Evolutionary conservation across 2,888 invertebrate species (phyloP), one percentile per base, ranked within the genome.

Genomic region (Itoplectis maculator): DNA sequence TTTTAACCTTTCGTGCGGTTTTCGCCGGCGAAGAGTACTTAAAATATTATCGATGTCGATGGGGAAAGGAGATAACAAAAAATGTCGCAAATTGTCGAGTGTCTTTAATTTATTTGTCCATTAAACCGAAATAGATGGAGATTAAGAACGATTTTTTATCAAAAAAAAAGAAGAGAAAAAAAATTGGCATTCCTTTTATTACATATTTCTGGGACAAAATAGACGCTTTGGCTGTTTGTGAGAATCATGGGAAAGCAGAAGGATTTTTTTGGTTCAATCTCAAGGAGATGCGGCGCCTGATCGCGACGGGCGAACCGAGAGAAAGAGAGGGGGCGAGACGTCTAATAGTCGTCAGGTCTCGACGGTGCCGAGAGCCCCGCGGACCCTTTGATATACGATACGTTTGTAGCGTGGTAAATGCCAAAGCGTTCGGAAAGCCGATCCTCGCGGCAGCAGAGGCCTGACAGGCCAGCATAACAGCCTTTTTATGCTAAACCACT

Each of bases 371-470:
- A 11, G 56, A 72, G 65, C 61, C 56, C 35, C 35, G n/a, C 74
- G 79, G 74, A 88, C 76, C 88, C 90, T 90, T 90, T 90, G 90
- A 90, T 88, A 90, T 89, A 88, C 87, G 90, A 90, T 90, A 90
- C 89, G 88, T 89, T 88, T 90, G 88, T 88, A 87, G 86, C 87
- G 86, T 84, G 87, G 86, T 66, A 65, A 49, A 87, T 88, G 83
- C 84, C 85, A 85, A 83, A 86, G 86, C 86, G 85, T 69, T 79
- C 88, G 87, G 89, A 89, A 89, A 89, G 87, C 87, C 85, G 87
- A 85, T 87, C 87, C 87, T 68, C 47, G 59, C 54, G 51, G n/a
- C n/a, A n/a, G n/a, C n/a, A n/a, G n/a, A 23, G 69, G 69, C 47
- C 47, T 59, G 70, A 76, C 72, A 65, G 61, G 15, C 61, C 20